Evolutionary conservation across 1,140 invertebrate species (phyloP).

Genomic region (Hypothenemus hampei): DNA sequence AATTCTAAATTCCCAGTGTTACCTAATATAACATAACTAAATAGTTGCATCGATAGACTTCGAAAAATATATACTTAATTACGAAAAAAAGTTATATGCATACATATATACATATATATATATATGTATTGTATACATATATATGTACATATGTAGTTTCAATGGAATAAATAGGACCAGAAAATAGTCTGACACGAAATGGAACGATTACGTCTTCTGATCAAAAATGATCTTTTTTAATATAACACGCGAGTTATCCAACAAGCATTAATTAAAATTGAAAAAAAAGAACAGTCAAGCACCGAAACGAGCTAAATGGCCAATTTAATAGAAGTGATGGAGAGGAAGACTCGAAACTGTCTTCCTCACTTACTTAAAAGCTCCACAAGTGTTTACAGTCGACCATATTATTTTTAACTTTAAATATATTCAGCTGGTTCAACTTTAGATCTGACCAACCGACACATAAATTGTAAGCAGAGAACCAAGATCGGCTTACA

Average conservation of each 20-base stretch:
- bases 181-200: background rate
- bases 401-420: conserved; percentile 6
- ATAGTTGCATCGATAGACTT: no score
- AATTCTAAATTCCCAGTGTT: no score
- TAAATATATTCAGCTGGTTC: background rate
- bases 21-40: no score
- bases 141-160: background rate
- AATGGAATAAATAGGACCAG: background rate
- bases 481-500: conserved; percentile 8
- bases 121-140: no score
- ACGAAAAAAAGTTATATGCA: no score
- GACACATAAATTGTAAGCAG: conserved; percentile 9
- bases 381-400: conserved; percentile 22
- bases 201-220: background rate
- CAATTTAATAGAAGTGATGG: background rate
- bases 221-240: background rate
- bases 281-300: background rate
- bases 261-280: background rate
- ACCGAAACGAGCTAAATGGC: background rate
- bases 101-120: no score
- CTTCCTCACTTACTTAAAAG: conserved; percentile 18
- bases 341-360: conserved; percentile 17
- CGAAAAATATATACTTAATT: no score
- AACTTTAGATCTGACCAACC: background rate
- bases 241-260: background rate